Evolutionary conservation across 2,113 vertebrate genomes (phyloP).

Genomic region (Carettochelys insculpta): DNA sequence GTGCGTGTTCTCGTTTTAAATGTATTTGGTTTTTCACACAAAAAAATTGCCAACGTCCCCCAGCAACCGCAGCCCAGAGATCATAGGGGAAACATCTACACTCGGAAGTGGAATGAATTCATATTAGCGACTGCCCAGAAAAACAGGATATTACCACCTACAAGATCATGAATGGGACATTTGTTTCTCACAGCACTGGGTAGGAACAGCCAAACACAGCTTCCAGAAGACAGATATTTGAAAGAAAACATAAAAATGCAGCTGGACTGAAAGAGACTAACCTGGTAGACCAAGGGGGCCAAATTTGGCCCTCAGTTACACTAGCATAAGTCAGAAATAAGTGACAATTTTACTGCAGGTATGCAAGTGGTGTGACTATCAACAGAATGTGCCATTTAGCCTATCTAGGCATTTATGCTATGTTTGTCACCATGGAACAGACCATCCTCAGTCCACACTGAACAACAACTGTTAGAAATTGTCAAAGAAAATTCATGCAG

Average conservation of each 20-base stretch:
- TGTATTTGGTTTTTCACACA: not conserved
- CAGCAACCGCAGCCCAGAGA: accelerated
- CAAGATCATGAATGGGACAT: not conserved
- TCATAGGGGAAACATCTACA: not conserved
- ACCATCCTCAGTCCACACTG: not conserved
- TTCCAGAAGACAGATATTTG: not conserved
- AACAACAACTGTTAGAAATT: not conserved
- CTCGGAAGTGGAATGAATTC: not conserved
- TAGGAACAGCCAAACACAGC: not conserved
- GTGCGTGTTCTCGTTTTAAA: not conserved
- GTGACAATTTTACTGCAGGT: accelerated
- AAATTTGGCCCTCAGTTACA: not conserved
- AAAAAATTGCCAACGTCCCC: not conserved
- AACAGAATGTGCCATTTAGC: not conserved
- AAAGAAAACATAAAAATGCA: not conserved
- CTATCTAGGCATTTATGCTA: not conserved
- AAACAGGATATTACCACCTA: not conserved
- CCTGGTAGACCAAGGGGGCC: not conserved
- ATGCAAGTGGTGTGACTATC: not conserved
- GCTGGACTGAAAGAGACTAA: not conserved
- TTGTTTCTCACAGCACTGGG: not conserved
- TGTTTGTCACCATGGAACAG: accelerated
- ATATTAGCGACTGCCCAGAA: not conserved
- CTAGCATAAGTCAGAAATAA: not conserved
- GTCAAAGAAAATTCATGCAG: not conserved